These are phyloP conservation scores for Falco biarmicus DNA, from an alignment of 2,797 vertebrate genomes.

Conservation along the genomic window DNA sequence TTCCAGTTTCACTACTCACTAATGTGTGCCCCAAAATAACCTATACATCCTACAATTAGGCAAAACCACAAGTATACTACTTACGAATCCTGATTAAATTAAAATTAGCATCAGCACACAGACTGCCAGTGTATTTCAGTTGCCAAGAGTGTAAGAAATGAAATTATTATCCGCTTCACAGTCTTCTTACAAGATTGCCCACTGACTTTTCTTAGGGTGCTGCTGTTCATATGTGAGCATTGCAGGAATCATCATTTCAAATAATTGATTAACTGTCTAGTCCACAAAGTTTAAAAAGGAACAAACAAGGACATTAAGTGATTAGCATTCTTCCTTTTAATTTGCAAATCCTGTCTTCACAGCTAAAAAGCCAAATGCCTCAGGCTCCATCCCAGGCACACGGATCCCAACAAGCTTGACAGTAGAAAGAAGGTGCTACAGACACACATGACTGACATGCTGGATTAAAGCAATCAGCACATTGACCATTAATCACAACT, in stretches of 20 bases:
- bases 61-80: not conserved
- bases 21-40: not conserved
- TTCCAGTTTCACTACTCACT: not conserved
- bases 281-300: slow-evolving; percentile 76
- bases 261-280: slow-evolving; percentile 83
- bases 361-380: slow-evolving; percentile 67
- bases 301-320: slow-evolving; percentile 78
- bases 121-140: not conserved
- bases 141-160: slow-evolving; percentile 9
- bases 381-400: slow-evolving; percentile 29
- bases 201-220: slow-evolving; percentile 28
- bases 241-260: slow-evolving; percentile 78
- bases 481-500: slow-evolving; percentile 15
- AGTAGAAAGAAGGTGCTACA: slow-evolving; percentile 21
- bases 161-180: not conserved
- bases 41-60: not conserved
- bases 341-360: slow-evolving; percentile 57
- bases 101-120: not conserved
- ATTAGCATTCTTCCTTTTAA: slow-evolving; percentile 76
- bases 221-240: slow-evolving; percentile 68
- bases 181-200: slow-evolving; percentile 35
- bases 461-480: slow-evolving; percentile 59
- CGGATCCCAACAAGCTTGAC: slow-evolving; percentile 44
- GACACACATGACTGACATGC: not conserved
- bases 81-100: not conserved